Conservation (phyloP, 2,797 vertebrate species). For the Gambusia yucatana region DNA sequence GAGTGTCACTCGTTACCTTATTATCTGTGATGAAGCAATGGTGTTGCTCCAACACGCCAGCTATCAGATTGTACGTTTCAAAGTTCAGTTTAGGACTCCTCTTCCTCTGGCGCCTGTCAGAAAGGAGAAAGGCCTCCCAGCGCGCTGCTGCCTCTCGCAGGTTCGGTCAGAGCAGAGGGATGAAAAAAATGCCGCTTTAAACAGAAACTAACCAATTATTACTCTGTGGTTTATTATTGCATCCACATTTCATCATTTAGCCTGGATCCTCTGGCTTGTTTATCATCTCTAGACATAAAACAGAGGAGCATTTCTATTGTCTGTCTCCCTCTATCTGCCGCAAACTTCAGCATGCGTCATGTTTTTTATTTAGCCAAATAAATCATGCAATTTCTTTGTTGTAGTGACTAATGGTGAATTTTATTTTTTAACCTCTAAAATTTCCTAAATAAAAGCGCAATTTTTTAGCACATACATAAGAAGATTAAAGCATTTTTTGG, state of each 20-base stretch:
- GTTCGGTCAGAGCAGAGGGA: too few relatives aligned
- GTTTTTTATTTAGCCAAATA: not conserved
- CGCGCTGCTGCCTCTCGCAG: slow-evolving; percentile 13
- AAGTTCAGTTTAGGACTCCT: slow-evolving; percentile 59
- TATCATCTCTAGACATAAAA: not conserved
- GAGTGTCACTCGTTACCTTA: slow-evolving; percentile 54
- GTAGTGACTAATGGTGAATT: not conserved
- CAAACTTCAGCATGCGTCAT: not conserved
- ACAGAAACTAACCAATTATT: too few relatives aligned
- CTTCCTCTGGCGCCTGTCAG: not conserved
- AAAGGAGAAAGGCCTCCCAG: not conserved
- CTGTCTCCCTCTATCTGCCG: not conserved
- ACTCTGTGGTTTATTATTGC: not conserved
- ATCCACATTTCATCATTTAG: not conserved
- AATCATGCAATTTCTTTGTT: not conserved
- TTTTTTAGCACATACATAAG: not conserved
- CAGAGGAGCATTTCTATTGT: not conserved
- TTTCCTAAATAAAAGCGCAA: not conserved
- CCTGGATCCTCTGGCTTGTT: not conserved
- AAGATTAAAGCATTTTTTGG: not conserved
- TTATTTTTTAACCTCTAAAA: not conserved
- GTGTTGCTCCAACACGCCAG: slow-evolving; percentile 19
- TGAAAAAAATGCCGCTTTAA: not conserved
- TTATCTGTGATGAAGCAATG: slow-evolving; percentile 48
- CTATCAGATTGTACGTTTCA: slow-evolving; percentile 53